Percentiles rank a stretch among this genome's conserved stretches.
These are phyloP conservation scores for Sitta europaea DNA, from an alignment of 2,113 vertebrate species.

Conservation along the genomic window DNA sequence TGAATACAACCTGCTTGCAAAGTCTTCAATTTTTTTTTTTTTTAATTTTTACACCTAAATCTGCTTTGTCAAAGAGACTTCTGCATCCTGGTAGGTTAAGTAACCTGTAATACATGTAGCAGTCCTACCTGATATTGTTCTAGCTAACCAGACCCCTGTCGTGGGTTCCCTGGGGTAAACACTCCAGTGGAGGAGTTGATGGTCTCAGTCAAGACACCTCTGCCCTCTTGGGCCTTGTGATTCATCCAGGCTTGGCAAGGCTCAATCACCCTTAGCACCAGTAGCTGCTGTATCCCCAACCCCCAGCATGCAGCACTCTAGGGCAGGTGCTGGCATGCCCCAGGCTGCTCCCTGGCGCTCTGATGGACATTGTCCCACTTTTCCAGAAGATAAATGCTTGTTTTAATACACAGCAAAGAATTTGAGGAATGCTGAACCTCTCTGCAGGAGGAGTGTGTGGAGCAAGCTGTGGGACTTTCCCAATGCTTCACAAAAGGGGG, in stretches of 20 bases:
- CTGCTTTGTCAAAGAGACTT: neutral
- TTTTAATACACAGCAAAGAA: neutral
- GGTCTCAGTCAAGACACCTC: neutral
- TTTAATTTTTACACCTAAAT: neutral
- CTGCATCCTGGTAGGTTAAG: neutral
- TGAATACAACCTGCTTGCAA: fast-evolving
- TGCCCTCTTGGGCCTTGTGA: neutral
- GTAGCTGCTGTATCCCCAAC: neutral
- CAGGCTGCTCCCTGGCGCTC: neutral
- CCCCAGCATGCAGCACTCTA: neutral
- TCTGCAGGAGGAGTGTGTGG: fast-evolving
- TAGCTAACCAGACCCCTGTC: neutral
- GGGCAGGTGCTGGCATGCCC: neutral
- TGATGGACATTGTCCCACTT: neutral
- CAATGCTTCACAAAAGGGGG: fast-evolving
- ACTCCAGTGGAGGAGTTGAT: neutral
- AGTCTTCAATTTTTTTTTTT: neutral
- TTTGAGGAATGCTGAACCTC: neutral
- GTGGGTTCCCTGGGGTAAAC: neutral
- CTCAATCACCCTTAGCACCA: neutral
- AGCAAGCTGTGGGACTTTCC: neutral
- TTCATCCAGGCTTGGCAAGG: neutral
- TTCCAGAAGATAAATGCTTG: neutral
- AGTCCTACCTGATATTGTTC: neutral
- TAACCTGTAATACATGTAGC: neutral